Conservation (phyloP, 2,113 vertebrate genomes). For the Caranx ignobilis region DNA sequence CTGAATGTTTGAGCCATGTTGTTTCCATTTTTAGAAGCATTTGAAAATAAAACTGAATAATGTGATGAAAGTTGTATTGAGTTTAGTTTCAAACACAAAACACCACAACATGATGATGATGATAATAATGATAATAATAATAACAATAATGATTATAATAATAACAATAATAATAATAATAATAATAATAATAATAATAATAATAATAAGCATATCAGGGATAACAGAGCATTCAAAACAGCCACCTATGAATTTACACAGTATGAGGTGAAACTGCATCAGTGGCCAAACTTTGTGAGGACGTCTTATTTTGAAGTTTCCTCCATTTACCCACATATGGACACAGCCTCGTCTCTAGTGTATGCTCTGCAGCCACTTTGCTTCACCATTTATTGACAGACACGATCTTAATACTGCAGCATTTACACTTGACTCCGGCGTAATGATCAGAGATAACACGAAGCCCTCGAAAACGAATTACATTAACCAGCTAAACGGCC, state of each 20-base stretch:
- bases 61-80: conserved; percentile 1
- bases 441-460: conserved; percentile 95
- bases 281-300: background rate
- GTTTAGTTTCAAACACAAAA: background rate
- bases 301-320: conserved; percentile 22
- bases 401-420: conserved; percentile 88
- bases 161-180: too few relatives aligned
- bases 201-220: too few relatives aligned
- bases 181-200: too few relatives aligned
- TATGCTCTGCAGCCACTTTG: conserved; percentile 57
- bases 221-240: too few relatives aligned
- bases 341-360: conserved; percentile 36
- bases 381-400: conserved; percentile 82
- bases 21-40: conserved; percentile 61
- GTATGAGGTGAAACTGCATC: too few relatives aligned
- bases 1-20: conserved; percentile 72
- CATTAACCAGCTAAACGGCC: conserved; percentile 93
- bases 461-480: conserved; percentile 94
- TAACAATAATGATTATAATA: too few relatives aligned
- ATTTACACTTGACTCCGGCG: conserved; percentile 91
- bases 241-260: too few relatives aligned
- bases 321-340: conserved; percentile 31
- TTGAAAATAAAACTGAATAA: conserved; percentile 71
- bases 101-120: too few relatives aligned
- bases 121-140: too few relatives aligned